A percentile compares a stretch with the other conserved stretches of the same genome.
Conservation (phyloP, 1,140 invertebrate genomes). For the Drosophila parabipectinata region DNA sequence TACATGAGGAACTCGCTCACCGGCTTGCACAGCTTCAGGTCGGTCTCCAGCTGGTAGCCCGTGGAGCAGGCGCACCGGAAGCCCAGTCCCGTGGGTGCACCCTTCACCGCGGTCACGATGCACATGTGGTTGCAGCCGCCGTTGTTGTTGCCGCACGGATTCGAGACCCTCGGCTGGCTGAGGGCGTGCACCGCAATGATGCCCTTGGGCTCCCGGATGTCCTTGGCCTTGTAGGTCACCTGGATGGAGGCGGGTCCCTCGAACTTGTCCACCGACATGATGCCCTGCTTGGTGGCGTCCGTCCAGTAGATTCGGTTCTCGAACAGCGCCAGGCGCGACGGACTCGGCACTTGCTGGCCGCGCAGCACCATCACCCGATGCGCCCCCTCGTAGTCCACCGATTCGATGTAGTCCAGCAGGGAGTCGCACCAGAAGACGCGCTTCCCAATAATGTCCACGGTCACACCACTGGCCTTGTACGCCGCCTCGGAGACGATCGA, state of each 20-base stretch:
- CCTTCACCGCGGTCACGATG: conserved; percentile 92
- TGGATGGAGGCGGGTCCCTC: conserved; percentile 90
- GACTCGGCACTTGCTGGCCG: conserved; percentile 94
- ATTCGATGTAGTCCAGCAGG: conserved; percentile 98
- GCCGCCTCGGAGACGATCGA: conserved; percentile 95
- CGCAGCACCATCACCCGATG: conserved; percentile 91
- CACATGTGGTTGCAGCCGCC: conserved; percentile 98
- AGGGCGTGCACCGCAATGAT: conserved; percentile 92
- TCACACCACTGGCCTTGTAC: conserved; percentile 94
- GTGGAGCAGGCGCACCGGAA: conserved; percentile 97
- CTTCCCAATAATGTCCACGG: conserved; percentile 93
- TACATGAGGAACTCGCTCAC: conserved; percentile 98
- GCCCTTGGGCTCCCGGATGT: conserved; percentile 92
- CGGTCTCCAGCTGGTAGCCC: conserved; percentile 91
- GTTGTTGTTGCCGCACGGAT: conserved; percentile 96
- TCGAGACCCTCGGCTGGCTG: conserved; percentile 90
- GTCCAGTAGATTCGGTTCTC: conserved; percentile 98
- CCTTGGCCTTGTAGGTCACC: conserved; percentile 91
- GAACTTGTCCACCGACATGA: conserved; percentile 96
- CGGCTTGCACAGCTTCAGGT: conserved; percentile 92
- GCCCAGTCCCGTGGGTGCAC: conserved; percentile 91
- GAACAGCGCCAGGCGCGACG: conserved; percentile 93
- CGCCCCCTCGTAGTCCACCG: conserved; percentile 96
- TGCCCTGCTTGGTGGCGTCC: conserved; percentile 96
- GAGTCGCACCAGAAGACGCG: conserved; percentile 98